Percentiles rank a stretch among this genome's conserved stretches.
Conservation (phyloP, 2,888 invertebrate genomes). For the Phortica magna region DNA sequence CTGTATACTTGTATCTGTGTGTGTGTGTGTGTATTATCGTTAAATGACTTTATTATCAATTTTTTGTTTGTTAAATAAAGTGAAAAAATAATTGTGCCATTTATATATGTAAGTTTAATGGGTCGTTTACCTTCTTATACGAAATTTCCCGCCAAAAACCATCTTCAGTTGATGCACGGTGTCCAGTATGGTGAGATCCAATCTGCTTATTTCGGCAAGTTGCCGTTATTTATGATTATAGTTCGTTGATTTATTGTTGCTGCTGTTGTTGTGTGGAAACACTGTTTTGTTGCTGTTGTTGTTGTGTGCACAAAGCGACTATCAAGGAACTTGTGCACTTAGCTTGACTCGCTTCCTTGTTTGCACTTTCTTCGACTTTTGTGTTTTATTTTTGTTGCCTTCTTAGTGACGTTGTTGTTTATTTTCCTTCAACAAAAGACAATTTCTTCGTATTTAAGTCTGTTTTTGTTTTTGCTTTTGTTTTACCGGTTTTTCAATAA, state of each 20-base stretch:
- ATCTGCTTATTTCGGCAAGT: constrained; percentile 53
- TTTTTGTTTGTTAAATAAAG: no score
- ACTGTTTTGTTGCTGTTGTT: background rate
- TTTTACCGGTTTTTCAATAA: constrained; percentile 22
- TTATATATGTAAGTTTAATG: background rate
- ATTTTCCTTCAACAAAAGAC: background rate
- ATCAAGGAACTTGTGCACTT: constrained; percentile 31
- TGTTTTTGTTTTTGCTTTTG: constrained; percentile 21
- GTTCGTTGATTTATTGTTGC: background rate
- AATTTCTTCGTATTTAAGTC: background rate
- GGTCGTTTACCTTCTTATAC: constrained; percentile 76
- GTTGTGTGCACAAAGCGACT: background rate
- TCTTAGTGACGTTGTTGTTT: constrained; percentile 17
- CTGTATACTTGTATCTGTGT: background rate
- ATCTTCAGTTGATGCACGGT: constrained; percentile 75
- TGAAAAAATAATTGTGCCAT: constrained; percentile 46
- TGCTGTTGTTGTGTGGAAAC: background rate
- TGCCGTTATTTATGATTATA: no score
- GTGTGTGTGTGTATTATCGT: background rate
- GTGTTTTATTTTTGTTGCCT: constrained; percentile 26
- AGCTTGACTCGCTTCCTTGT: constrained; percentile 33
- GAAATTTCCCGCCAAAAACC: constrained; percentile 79
- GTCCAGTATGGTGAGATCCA: constrained; percentile 74
- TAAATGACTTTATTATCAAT: background rate
- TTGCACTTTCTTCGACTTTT: constrained; percentile 34